A percentile compares a stretch with the other conserved stretches of the same genome.
Conservation (phyloP, 2,113 vertebrate genomes). For the Notarius lentiginosus region DNA sequence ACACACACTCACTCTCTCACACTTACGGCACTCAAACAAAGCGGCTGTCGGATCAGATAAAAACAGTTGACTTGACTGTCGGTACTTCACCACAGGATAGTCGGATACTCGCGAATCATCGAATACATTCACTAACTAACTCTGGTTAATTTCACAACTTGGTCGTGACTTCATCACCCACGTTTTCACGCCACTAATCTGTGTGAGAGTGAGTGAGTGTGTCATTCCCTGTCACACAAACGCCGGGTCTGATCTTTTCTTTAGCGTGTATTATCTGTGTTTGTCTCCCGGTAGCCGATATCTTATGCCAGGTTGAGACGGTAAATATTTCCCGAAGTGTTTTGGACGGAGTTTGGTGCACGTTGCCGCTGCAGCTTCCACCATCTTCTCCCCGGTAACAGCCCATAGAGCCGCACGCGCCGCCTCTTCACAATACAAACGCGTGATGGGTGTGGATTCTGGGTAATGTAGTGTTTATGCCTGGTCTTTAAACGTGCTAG, state of each 20-base stretch:
- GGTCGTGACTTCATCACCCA: constrained; percentile 35
- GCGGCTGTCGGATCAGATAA: background rate
- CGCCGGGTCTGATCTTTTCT: background rate
- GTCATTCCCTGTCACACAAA: background rate
- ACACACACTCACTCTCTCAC: background rate
- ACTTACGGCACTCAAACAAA: background rate
- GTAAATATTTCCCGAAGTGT: constrained; percentile 63
- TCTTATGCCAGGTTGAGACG: constrained; percentile 66
- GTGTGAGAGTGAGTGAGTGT: background rate
- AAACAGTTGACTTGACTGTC: background rate
- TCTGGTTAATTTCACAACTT: constrained; percentile 14
- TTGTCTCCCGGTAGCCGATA: constrained; percentile 72
- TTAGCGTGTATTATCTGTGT: constrained; percentile 70
- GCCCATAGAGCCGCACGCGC: constrained; percentile 52
- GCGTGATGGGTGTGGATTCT: background rate
- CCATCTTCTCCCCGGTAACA: constrained; percentile 73
- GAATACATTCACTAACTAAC: background rate
- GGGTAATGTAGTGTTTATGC: constrained; percentile 52
- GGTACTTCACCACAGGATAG: background rate
- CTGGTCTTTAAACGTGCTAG: rapidly evolving
- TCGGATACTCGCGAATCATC: background rate
- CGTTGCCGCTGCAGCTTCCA: constrained; percentile 69
- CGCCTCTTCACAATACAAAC: constrained; percentile 34
- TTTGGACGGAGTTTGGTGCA: constrained; percentile 72
- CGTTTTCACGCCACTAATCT: constrained; percentile 31